phyloP scores from a whole-genome alignment of 2,113 vertebrate species.

The Chrysochloris asiatica region DNA sequence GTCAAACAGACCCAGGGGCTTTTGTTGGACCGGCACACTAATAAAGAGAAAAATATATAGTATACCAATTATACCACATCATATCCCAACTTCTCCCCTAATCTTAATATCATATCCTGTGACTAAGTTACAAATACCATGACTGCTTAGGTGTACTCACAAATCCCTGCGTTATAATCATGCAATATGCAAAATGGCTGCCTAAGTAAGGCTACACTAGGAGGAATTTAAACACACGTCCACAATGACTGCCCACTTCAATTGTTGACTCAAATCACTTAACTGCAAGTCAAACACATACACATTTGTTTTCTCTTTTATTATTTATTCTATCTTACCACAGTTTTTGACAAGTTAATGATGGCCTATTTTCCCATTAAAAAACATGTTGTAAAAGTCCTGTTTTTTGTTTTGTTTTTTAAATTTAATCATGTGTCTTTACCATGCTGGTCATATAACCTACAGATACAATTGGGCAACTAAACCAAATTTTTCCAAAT shows the following conservation, averaged over 20 bases:
- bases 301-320: neutral
- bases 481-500: slow-evolving; percentile 28
- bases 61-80: slow-evolving; percentile 64
- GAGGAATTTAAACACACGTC: neutral
- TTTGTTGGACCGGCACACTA: slow-evolving; percentile 99
- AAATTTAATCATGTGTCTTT: slow-evolving; percentile 11
- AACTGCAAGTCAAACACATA: neutral
- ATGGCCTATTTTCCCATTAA: slow-evolving; percentile 37
- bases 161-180: neutral
- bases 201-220: neutral
- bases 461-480: slow-evolving; percentile 15
- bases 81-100: slow-evolving; percentile 46
- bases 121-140: slow-evolving; percentile 16
- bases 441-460: neutral
- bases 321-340: slow-evolving; percentile 29
- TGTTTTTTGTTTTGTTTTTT: slow-evolving; percentile 35
- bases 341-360: neutral
- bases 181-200: slow-evolving; percentile 24
- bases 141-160: neutral
- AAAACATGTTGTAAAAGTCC: slow-evolving; percentile 35
- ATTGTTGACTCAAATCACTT: slow-evolving; percentile 4
- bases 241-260: neutral
- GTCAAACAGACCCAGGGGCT: slow-evolving; percentile 98
- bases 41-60: slow-evolving; percentile 70
- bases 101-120: neutral